Evolutionary conservation across 2,888 invertebrate species (phyloP).

Genomic region (Andrena camellia): DNA sequence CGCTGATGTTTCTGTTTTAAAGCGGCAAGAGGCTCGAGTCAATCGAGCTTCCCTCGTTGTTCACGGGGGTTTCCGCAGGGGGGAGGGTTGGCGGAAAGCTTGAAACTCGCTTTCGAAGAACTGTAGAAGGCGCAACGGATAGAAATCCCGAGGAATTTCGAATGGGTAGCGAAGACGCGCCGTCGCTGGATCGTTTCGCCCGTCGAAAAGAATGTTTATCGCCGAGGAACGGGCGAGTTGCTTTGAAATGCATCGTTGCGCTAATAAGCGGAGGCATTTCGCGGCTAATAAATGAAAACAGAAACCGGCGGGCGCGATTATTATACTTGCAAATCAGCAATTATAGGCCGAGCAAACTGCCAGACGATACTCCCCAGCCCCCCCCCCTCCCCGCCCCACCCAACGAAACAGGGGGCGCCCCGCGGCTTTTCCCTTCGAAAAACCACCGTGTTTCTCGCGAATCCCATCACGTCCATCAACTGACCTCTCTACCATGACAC

Average conservation of each 20-base stretch:
- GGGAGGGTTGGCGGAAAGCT: no score
- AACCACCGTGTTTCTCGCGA: slow-evolving; percentile 40
- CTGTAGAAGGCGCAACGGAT: no score
- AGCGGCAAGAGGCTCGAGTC: no score
- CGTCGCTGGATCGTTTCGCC: not conserved
- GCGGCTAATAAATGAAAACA: slow-evolving; percentile 81
- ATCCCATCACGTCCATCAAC: not conserved
- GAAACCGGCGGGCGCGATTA: slow-evolving; percentile 68
- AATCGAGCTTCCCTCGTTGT: no score
- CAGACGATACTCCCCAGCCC: slow-evolving; percentile 51
- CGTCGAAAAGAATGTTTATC: slow-evolving; percentile 37
- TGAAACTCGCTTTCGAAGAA: no score
- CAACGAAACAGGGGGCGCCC: slow-evolving; percentile 8
- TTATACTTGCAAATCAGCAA: slow-evolving; percentile 83
- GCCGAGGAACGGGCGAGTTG: slow-evolving; percentile 48
- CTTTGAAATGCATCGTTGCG: slow-evolving; percentile 75
- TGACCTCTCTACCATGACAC: slow-evolving; percentile 9
- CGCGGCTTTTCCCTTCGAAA: slow-evolving; percentile 46
- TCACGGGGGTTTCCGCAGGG: no score
- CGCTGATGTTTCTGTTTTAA: no score
- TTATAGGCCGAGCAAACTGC: slow-evolving; percentile 69
- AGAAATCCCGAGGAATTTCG: not conserved
- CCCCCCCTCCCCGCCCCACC: not conserved
- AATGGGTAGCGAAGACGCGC: not conserved
- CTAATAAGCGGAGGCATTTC: slow-evolving; percentile 79